Percentiles rank a stretch among this genome's conserved stretches.
These are phyloP conservation scores for Anabacerthia variegaticeps DNA, from an alignment of 2,797 vertebrate species.

Conservation along the genomic window DNA sequence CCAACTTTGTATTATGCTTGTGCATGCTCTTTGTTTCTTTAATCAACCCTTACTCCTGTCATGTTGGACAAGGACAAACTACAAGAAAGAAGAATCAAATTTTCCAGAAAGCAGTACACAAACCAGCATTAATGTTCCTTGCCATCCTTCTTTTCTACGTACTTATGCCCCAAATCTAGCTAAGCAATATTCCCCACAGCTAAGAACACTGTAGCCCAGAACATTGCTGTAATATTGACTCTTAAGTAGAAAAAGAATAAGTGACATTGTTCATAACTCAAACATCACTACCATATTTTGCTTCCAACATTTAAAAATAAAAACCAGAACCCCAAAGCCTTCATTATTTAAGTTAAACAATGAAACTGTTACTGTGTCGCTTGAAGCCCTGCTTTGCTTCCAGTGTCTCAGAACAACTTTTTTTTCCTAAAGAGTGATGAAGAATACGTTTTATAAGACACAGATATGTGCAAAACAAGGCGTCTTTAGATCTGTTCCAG, in stretches of 20 bases:
- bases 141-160: neutral
- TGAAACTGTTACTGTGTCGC: constrained; percentile 19
- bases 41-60: neutral
- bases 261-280: constrained; percentile 40
- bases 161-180: neutral
- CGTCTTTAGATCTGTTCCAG: neutral
- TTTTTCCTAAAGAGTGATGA: neutral
- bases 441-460: neutral
- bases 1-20: neutral
- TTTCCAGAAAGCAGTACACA: neutral
- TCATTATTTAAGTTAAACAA: constrained; percentile 63
- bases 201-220: neutral
- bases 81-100: neutral
- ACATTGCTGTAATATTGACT: constrained; percentile 40
- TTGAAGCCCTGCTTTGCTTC: constrained; percentile 33
- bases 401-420: neutral
- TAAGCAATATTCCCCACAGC: neutral
- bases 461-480: neutral
- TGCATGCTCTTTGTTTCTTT: neutral
- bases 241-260: constrained; percentile 49
- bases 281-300: constrained; percentile 36
- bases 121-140: neutral
- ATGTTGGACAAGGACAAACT: neutral
- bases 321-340: constrained; percentile 53
- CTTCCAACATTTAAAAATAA: constrained; percentile 60